Percentiles rank a stretch among this genome's conserved stretches.
These are phyloP conservation scores for Channa striata DNA, from an alignment of 2,797 vertebrate genomes.

Conservation along the genomic window DNA sequence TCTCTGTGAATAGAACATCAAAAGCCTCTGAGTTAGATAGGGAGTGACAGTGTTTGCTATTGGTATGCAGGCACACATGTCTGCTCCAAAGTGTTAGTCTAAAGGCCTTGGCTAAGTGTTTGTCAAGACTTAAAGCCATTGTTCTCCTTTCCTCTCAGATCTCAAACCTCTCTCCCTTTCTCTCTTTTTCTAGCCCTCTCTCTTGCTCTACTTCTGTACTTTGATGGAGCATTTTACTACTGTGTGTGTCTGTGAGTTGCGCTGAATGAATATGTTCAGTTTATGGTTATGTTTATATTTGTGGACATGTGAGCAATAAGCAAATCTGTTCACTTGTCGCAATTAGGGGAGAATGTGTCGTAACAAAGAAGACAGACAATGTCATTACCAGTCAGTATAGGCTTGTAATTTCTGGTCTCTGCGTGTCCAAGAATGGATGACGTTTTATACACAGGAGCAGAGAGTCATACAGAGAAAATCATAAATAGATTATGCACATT, in stretches of 20 bases:
- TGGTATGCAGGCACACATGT: slow-evolving; percentile 81
- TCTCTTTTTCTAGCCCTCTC: slow-evolving; percentile 44
- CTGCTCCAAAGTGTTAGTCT: slow-evolving; percentile 78
- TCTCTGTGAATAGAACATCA: slow-evolving; percentile 81
- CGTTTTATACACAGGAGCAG: too few species aligned
- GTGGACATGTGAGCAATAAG: slow-evolving; percentile 3
- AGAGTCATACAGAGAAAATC: too few species aligned
- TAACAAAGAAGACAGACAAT: too few species aligned
- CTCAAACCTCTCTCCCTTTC: slow-evolving; percentile 65
- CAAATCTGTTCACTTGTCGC: slow-evolving; percentile 7
- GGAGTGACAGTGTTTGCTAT: slow-evolving; percentile 79
- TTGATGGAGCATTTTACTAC: slow-evolving; percentile 69
- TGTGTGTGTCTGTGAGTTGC: slow-evolving; percentile 27
- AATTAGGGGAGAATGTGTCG: neutral
- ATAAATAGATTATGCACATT: too few species aligned
- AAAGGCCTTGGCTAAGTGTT: slow-evolving; percentile 81
- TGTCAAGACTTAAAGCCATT: slow-evolving; percentile 82
- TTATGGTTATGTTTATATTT: slow-evolving; percentile 14
- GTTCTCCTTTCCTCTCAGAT: slow-evolving; percentile 77
- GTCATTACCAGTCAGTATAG: too few species aligned
- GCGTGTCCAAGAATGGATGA: too few species aligned
- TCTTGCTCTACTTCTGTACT: slow-evolving; percentile 62
- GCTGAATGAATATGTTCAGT: neutral
- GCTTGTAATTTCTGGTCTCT: too few species aligned
- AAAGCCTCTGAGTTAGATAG: slow-evolving; percentile 79